Conservation (phyloP, 2,797 vertebrate genomes). For the Jordanella pulchra region DNA sequence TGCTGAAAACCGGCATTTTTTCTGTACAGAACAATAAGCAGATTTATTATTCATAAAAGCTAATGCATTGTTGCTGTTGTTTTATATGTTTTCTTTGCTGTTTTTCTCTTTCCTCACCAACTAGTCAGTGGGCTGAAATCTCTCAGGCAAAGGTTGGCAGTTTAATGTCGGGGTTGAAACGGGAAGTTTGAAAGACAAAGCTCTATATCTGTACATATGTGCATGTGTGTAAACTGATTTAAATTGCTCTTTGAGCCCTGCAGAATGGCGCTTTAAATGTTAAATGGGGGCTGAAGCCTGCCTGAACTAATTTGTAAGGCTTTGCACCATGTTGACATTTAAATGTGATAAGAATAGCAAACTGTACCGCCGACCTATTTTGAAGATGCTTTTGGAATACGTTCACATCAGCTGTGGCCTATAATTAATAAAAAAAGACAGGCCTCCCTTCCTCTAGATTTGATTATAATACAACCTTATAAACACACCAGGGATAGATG, state of each 20-base stretch:
- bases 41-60: slow-evolving; percentile 84
- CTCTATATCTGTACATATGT: slow-evolving; percentile 69
- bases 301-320: slow-evolving; percentile 90
- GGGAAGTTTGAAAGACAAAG: slow-evolving; percentile 84
- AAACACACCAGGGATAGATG: slow-evolving; percentile 91
- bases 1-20: slow-evolving; percentile 69
- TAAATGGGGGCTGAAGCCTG: slow-evolving; percentile 90
- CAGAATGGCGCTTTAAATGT: slow-evolving; percentile 87
- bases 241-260: slow-evolving; percentile 85
- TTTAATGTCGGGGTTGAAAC: slow-evolving; percentile 83
- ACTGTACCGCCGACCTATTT: slow-evolving; percentile 87
- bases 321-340: slow-evolving; percentile 91
- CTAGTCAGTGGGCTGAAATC: slow-evolving; percentile 57
- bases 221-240: slow-evolving; percentile 83
- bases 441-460: slow-evolving; percentile 93
- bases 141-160: slow-evolving; percentile 81
- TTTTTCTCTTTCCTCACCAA: slow-evolving; percentile 41
- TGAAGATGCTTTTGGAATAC: slow-evolving; percentile 87
- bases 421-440: slow-evolving; percentile 98
- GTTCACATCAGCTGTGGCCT: slow-evolving; percentile 91
- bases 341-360: slow-evolving; percentile 93
- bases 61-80: slow-evolving; percentile 85
- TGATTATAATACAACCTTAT: slow-evolving; percentile 99
- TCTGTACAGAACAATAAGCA: slow-evolving; percentile 64
- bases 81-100: slow-evolving; percentile 73